Base-by-base conservation (phyloP, 2,888 invertebrate genomes). In the Anthoptus insignis region DNA sequence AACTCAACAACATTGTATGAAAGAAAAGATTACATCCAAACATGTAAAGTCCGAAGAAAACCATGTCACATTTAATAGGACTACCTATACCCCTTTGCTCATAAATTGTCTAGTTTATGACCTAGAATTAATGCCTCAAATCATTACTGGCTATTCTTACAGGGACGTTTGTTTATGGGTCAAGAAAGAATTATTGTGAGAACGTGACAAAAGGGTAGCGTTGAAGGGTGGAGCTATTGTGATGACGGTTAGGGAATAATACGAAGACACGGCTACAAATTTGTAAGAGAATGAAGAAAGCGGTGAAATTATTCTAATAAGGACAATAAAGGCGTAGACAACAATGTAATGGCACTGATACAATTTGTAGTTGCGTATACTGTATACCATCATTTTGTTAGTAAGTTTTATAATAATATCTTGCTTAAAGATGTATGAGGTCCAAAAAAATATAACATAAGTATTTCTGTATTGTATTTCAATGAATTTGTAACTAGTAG, bases 71-170 rank as follows among this genome's bases (percentile, higher is more conserved):
- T 91, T 91, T 91, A 86, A 91, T 90, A 87, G 89, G 83, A 87
- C 91, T 82, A 84, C 87, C 82, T 86, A 39, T 24, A 29, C 27
- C 37, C 57, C 56, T 50, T 37, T 37, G 29, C 29, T 75, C 82
- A 88, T 93, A 93, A 92, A 92, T 89, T 87, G 79, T 75, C 76
- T 81, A 91, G 79, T 93, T 93, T 93, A 93, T 91, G 88, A 83
- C 80, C 89, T 90, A 90, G 91, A 91, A 90, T 89, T 90, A 91
- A 92, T 88, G 84, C 81, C 77, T 77, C 77, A 79, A 80, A 88
- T 93, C 93, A 93, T 93, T 93, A 93, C 87, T 74, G 86, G 82
- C 85, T 86, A 92, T 93, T 92, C 92, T 92, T 89, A 73, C 67
- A 75, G 79, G 83, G 85, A 84, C 84, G 82, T 84, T 84, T 88